Percentiles rank a stretch among this genome's conserved stretches.
Conservation (phyloP, 2,113 vertebrate species). For the Phoenicopterus ruber region DNA sequence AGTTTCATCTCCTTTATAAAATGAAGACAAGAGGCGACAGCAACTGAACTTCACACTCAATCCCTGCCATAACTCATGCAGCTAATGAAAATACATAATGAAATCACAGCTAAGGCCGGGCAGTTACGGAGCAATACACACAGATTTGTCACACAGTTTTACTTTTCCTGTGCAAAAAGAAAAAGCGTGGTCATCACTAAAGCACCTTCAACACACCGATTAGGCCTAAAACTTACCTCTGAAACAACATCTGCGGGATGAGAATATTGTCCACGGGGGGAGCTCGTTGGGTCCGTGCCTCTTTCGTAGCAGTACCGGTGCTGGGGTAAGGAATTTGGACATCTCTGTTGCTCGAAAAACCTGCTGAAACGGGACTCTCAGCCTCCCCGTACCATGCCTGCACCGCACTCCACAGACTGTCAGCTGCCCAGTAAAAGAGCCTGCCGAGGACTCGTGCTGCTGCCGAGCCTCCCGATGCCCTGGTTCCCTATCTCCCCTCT, state of each 20-base stretch:
- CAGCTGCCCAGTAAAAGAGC: background rate
- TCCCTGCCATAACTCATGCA: background rate
- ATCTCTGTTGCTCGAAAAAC: background rate
- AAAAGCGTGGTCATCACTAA: background rate
- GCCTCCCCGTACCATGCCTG: background rate
- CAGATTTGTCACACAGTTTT: background rate
- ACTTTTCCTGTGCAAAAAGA: background rate
- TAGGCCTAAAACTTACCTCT: constrained; percentile 11
- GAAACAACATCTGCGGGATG: background rate
- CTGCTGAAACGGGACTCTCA: background rate
- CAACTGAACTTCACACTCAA: background rate
- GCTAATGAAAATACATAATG: background rate
- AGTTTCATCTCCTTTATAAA: background rate
- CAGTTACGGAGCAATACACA: background rate
- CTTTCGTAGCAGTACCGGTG: background rate
- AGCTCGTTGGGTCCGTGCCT: fast-evolving
- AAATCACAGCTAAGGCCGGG: background rate
- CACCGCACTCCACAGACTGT: background rate
- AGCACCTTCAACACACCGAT: background rate
- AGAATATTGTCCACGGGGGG: background rate
- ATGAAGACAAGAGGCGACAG: background rate
- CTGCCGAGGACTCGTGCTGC: background rate
- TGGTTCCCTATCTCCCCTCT: background rate
- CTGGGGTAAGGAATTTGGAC: background rate
- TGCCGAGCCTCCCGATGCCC: background rate